Evolutionary conservation across 30 jellyfish, hydroid and myxozoan genomes (phyloP), one percentile per base, ranked within the genome.

Genomic region (Aurelia aurita): DNA sequence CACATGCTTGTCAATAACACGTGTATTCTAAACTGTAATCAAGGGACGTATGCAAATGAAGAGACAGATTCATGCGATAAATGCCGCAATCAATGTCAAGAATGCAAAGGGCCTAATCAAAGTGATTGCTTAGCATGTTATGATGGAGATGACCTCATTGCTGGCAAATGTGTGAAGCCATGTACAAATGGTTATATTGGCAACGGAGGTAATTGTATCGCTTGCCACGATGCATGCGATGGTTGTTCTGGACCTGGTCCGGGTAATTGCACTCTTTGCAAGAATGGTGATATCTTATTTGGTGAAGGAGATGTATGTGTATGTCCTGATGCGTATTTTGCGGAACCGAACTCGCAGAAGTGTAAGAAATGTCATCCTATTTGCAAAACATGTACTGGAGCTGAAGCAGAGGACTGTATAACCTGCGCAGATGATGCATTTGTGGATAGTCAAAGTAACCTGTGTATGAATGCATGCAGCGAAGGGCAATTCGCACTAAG

Each of bases 201-300:
- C 18, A 32, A 15, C 9, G 51, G 8, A 14, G 59, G 60, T 12
- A 45, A 25, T 21, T 83, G 93, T 74, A 10, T 21, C 2, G 14
- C 35, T 9, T 83, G 93, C 47, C 68, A 83, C 27, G 80, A 59
- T 14, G 77, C 72, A 9, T 83, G 93, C 60, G 19, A 3, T 3
- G 87, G 84, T 11, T 83, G 93, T 68, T 59, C 46, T 2, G 93
- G 93, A 23, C 80, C 88, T 29, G 79, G 81, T 4, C 62, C 72
- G 13, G 27, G 18, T 4, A 69, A 57, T 29, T 83, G 93, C 69
- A 83, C 74, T 19, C 59, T 39, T 3, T 83, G 93, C 93, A 58
- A 25, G 68, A 32, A 59, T 32, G 78, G 74, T 26, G 80, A 57
- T 22, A 12, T 32, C 16, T 27, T 57, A 20, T 23, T 35, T 12